Evolutionary conservation across 2,888 invertebrate genomes (phyloP).

Genomic region (Trimorus sp.): DNA sequence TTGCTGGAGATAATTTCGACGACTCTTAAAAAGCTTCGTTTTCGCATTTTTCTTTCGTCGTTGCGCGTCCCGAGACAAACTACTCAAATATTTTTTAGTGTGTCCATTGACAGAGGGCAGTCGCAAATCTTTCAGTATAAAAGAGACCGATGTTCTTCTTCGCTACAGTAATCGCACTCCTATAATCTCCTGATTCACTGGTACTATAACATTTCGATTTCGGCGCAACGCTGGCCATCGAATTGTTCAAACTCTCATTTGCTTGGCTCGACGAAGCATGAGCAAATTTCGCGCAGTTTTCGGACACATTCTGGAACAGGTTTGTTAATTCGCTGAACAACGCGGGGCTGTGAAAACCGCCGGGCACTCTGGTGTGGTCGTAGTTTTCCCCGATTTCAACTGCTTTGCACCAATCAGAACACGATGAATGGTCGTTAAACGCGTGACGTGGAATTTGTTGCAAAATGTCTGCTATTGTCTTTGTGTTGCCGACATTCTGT

Average conservation of each 20-base stretch:
- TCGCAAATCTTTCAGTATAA: conserved; percentile 18
- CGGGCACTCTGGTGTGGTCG: conserved; percentile 30
- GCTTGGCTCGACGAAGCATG: conserved; percentile 32
- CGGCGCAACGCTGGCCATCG: conserved; percentile 31
- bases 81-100: conserved; percentile 13
- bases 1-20: conserved; percentile 38
- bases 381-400: conserved; percentile 5
- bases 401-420: conserved; percentile 30
- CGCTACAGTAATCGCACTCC: conserved; percentile 19
- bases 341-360: conserved; percentile 15
- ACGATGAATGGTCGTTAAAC: conserved; percentile 37
- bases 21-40: conserved; percentile 39
- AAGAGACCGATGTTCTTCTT: conserved; percentile 31
- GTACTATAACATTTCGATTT: conserved; percentile 37
- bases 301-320: conserved; percentile 12
- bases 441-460: conserved; percentile 33
- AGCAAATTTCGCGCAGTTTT: conserved; percentile 40
- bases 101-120: conserved; percentile 19
- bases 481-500: conserved; percentile 30
- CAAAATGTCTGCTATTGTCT: conserved; percentile 24
- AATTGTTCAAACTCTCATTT: conserved; percentile 41
- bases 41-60: conserved; percentile 38
- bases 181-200: conserved; percentile 41
- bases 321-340: conserved; percentile 24
- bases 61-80: conserved; percentile 9